Conservation (phyloP, 2,113 vertebrate genomes). For the Tricholaema leucomelas region DNA sequence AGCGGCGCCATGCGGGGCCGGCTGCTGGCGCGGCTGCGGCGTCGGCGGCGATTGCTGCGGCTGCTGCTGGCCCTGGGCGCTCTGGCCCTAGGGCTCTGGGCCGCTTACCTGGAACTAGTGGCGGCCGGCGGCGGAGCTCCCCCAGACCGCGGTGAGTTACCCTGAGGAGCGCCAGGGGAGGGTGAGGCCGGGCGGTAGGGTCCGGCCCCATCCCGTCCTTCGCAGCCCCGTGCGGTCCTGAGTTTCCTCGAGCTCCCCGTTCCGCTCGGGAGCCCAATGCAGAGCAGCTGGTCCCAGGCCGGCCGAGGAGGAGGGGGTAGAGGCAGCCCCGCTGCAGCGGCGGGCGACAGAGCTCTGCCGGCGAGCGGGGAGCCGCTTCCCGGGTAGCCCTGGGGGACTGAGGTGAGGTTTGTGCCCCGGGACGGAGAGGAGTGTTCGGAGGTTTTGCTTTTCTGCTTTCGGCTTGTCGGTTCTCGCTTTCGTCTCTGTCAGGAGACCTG, state of each 20-base stretch:
- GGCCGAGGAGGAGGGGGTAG: background rate
- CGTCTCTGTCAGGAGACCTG: background rate
- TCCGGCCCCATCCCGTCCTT: background rate
- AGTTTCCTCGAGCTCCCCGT: background rate
- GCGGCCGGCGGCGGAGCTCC: constrained; percentile 31
- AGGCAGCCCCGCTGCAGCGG: background rate
- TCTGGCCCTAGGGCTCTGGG: constrained; percentile 70
- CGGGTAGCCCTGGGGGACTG: background rate
- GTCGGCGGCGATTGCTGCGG: constrained; percentile 67
- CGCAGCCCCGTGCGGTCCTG: background rate
- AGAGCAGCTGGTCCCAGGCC: accelerated
- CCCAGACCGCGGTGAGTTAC: constrained; percentile 71
- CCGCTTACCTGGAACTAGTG: constrained; percentile 74
- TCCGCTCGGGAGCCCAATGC: background rate
- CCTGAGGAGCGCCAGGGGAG: background rate
- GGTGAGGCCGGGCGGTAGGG: background rate
- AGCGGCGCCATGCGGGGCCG: constrained; percentile 49
- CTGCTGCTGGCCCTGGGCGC: constrained; percentile 62
- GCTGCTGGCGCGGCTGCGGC: constrained; percentile 61
- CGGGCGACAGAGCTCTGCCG: no score
- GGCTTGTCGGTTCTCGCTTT: background rate
- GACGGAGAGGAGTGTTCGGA: background rate
- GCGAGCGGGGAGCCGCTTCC: background rate
- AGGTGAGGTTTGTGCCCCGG: background rate
- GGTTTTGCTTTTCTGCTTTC: background rate